Percentiles rank a stretch among this genome's conserved stretches.
Conservation (phyloP, 1,140 invertebrate species). For the Panagrolaimus sp. region DNA sequence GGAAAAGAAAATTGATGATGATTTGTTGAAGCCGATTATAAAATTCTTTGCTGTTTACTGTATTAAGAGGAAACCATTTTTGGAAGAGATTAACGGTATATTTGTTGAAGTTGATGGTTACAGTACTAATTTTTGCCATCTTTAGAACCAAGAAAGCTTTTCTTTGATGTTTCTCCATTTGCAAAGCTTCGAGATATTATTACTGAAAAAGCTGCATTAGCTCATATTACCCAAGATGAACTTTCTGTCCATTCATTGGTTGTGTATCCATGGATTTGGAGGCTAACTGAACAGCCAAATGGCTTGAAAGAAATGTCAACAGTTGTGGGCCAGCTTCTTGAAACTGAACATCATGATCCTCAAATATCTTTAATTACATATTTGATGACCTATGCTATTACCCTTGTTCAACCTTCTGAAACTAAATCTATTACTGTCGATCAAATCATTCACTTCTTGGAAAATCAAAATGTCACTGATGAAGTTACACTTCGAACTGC, state of each 20-base stretch:
- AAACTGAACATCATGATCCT: not conserved
- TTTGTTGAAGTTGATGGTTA: not conserved
- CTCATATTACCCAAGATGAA: not conserved
- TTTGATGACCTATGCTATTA: not conserved
- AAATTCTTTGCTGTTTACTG: slow-evolving; percentile 17
- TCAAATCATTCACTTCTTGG: not conserved
- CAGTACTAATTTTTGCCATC: not conserved
- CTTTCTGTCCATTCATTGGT: not conserved
- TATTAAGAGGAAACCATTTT: slow-evolving; percentile 16
- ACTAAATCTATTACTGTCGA: not conserved
- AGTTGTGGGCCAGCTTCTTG: no score
- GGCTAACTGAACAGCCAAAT: not conserved
- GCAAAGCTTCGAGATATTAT: slow-evolving; percentile 3
- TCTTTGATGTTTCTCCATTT: not conserved
- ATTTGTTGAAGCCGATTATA: slow-evolving; percentile 18
- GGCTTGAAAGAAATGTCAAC: not conserved
- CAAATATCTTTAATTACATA: not conserved
- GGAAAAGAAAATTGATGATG: slow-evolving; percentile 8
- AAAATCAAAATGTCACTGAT: not conserved
- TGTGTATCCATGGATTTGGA: not conserved
- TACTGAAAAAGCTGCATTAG: not conserved
- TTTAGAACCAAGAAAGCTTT: not conserved
- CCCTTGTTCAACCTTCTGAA: not conserved
- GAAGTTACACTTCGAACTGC: not conserved
- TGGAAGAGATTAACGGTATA: slow-evolving; percentile 21